A percentile compares a stretch with the other conserved stretches of the same genome.
Conservation (phyloP, 2,888 invertebrate genomes). For the Chrysopilus asiliformis region DNA sequence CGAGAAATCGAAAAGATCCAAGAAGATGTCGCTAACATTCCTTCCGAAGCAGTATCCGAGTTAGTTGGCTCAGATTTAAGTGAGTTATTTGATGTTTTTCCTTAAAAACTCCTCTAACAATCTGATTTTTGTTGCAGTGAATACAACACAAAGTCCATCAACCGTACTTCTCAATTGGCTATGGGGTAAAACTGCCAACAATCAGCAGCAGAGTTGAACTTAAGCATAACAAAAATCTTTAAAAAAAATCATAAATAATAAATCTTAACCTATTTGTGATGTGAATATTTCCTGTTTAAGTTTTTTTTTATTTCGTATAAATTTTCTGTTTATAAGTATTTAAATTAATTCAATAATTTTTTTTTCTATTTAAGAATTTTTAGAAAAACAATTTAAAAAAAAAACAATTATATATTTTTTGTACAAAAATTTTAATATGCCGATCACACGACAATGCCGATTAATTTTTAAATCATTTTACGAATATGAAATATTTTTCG, state of each 20-base stretch:
- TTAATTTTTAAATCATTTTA: neutral
- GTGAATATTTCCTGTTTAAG: neutral
- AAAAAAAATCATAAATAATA: too few relatives aligned
- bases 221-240: too few relatives aligned
- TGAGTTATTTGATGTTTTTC: slow-evolving; percentile 38
- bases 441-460: too few relatives aligned
- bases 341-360: neutral
- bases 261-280: too few relatives aligned
- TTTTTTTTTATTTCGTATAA: neutral
- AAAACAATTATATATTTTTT: too few relatives aligned
- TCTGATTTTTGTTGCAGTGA: slow-evolving; percentile 42
- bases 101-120: too few relatives aligned
- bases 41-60: slow-evolving; percentile 58
- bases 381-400: too few relatives aligned
- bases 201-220: slow-evolving; percentile 6
- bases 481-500: neutral
- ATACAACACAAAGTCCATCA: slow-evolving; percentile 65
- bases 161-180: slow-evolving; percentile 70
- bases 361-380: too few relatives aligned
- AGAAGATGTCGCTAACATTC: slow-evolving; percentile 56
- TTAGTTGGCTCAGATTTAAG: slow-evolving; percentile 61
- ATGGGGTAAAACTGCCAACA: slow-evolving; percentile 48
- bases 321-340: neutral
- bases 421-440: too few relatives aligned
- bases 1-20: slow-evolving; percentile 63